A percentile compares a stretch with the other conserved stretches of the same genome.
phyloP scores from a whole-genome alignment of 2,113 vertebrate species.

The Lethenteron reissneri region DNA sequence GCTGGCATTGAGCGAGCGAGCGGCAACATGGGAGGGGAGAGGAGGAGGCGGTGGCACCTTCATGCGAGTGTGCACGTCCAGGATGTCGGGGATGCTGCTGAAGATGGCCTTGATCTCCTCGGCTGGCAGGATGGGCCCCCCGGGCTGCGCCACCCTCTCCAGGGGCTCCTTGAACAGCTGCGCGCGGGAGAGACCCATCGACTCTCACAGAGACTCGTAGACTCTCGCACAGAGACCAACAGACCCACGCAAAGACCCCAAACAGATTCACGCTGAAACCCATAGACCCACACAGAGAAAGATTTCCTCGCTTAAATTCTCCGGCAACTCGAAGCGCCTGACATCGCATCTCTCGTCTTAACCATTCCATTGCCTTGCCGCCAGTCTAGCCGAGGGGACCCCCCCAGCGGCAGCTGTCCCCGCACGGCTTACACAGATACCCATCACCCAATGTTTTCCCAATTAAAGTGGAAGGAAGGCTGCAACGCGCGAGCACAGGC shows the following conservation, averaged over 20 bases:
- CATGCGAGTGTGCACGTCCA: conserved; percentile 79
- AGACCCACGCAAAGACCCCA: too few relatives aligned
- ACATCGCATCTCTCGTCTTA: too few relatives aligned
- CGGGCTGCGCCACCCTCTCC: conserved; percentile 77
- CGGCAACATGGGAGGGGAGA: too few relatives aligned
- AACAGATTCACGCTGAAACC: too few relatives aligned
- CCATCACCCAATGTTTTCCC: not conserved
- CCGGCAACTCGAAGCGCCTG: too few relatives aligned
- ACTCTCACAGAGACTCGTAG: too few relatives aligned
- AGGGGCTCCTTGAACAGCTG: conserved; percentile 77
- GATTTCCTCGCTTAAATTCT: too few relatives aligned
- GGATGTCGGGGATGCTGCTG: conserved; percentile 88
- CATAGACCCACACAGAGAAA: too few relatives aligned
- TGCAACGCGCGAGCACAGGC: not conserved
- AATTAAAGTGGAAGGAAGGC: not conserved
- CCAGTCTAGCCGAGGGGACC: not conserved
- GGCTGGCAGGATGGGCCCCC: conserved; percentile 74
- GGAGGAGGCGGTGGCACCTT: conserved; percentile 29
- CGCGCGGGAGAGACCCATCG: not conserved
- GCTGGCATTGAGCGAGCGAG: too few relatives aligned
- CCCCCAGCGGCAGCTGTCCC: too few relatives aligned
- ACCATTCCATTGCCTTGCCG: not conserved
- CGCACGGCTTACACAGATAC: too few relatives aligned
- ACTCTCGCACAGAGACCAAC: too few relatives aligned
- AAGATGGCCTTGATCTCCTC: conserved; percentile 98